Conservation (phyloP, 2,888 invertebrate genomes). For the Tenodera sinensis region DNA sequence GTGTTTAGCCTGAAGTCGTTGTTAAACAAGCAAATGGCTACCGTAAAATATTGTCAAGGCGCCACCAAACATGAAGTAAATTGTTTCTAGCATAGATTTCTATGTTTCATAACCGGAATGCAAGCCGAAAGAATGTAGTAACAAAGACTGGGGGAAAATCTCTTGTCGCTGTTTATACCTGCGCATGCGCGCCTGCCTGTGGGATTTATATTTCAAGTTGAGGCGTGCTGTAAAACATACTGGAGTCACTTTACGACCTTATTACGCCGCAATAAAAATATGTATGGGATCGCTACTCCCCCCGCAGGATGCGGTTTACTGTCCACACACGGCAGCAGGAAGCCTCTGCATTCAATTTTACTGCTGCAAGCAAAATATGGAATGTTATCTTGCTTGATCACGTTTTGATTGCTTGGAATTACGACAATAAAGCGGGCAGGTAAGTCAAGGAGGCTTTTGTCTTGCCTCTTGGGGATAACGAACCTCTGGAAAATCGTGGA, state of each 20-base stretch:
- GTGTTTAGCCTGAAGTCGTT: background rate
- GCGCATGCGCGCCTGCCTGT: background rate
- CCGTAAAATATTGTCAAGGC: background rate
- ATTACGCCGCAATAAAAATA: constrained; percentile 28
- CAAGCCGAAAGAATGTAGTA: background rate
- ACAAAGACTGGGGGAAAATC: background rate
- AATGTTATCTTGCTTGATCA: background rate
- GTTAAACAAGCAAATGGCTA: background rate
- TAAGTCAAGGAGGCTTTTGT: background rate
- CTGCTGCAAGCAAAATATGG: background rate
- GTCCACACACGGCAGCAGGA: background rate
- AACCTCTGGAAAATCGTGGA: background rate
- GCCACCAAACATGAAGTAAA: background rate
- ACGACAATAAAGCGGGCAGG: background rate
- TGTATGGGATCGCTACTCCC: constrained; percentile 1
- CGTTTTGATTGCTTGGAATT: background rate
- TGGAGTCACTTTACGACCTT: constrained; percentile 25
- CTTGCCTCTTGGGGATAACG: background rate
- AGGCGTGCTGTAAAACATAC: constrained; percentile 11
- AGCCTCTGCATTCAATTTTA: background rate
- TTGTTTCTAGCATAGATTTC: background rate
- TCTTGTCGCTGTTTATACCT: background rate
- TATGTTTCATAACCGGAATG: background rate
- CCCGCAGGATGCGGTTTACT: background rate
- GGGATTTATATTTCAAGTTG: constrained; percentile 6